Conservation (phyloP, 2,797 vertebrate genomes). For the Dryobates pubescens region DNA sequence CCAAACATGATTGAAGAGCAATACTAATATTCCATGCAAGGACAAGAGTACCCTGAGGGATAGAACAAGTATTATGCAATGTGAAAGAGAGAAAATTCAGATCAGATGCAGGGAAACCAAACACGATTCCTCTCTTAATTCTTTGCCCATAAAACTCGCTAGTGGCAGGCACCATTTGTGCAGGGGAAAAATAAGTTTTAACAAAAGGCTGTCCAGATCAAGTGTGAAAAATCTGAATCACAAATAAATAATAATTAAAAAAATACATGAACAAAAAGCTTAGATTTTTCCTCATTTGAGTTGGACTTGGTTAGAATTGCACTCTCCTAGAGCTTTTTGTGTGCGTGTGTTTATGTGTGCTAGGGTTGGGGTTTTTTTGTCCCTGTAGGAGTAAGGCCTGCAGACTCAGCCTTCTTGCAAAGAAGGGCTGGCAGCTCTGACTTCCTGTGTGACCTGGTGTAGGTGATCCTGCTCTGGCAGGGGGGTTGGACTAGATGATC, state of each 20-base stretch:
- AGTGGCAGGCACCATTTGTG: neutral
- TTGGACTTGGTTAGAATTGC: neutral
- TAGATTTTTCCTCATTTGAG: neutral
- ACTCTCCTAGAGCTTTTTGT: neutral
- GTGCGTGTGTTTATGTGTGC: neutral
- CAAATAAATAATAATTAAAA: neutral
- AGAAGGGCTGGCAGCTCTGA: accelerated
- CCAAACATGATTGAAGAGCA: constrained; percentile 21
- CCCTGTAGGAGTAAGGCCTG: neutral
- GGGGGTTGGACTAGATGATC: too few relatives aligned
- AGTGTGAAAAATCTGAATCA: neutral
- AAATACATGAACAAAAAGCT: neutral
- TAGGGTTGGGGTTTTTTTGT: neutral
- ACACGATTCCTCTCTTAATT: neutral
- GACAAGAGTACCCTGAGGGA: constrained; percentile 21
- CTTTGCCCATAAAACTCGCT: neutral
- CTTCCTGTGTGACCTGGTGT: neutral
- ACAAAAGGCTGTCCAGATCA: neutral
- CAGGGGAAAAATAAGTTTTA: neutral
- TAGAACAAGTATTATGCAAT: neutral
- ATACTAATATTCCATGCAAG: neutral
- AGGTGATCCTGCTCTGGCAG: too few relatives aligned
- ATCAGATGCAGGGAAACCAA: neutral
- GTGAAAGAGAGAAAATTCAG: neutral
- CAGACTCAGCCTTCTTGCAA: neutral